Base-by-base conservation (phyloP, 2,888 invertebrate genomes). In the Cheilosia impressa region DNA sequence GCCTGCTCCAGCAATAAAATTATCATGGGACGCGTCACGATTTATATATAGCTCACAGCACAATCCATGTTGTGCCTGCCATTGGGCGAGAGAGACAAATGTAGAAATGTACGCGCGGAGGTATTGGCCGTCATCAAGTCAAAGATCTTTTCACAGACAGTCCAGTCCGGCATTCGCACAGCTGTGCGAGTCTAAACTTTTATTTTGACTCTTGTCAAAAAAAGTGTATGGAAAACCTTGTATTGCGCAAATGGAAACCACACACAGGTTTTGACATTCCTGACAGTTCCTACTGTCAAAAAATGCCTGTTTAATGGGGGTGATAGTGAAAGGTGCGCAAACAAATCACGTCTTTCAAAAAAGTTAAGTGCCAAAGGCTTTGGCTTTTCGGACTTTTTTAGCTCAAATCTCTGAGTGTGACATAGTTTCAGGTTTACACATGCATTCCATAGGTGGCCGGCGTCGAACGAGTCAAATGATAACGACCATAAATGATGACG, bases 221-320 rank as follows among this genome's bases (percentile, higher is more conserved):
- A 43, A 15, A n/a, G 50, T 31, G 43, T 60, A 52, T 17, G 53
- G 76, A 60, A 52, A 34, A n/a, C n/a, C 34, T 19, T 50, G 27
- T 34, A 22, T 79, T 79, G 78, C 71, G 78, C 71, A 79, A 58
- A 65, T 65, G 65, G 53, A 27, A 73, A 15, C 22, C 38, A 62
- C 68, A 62, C 66, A 63, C 66, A 55, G 55, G 34, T 73, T 78
- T 84, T 84, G 75, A 79, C 65, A 79, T 43, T 71, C 31, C 13
- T 79, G 79, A 76, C 84, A 76, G 71, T 60, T 69, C 31, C 47
- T 71, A 84, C 65, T 80, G 84, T 80, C 75, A 66, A 55, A 43
- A 72, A 71, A 72, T 52, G 22, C 63, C 60, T 68, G 55, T 83
- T 78, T 58, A 83, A 73, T 73, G 83, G 55, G 78, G 77, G 73